Percentiles rank a stretch among this genome's conserved stretches.
phyloP scores from a whole-genome alignment of 2,113 vertebrate genomes.

The Callipepla squamata region DNA sequence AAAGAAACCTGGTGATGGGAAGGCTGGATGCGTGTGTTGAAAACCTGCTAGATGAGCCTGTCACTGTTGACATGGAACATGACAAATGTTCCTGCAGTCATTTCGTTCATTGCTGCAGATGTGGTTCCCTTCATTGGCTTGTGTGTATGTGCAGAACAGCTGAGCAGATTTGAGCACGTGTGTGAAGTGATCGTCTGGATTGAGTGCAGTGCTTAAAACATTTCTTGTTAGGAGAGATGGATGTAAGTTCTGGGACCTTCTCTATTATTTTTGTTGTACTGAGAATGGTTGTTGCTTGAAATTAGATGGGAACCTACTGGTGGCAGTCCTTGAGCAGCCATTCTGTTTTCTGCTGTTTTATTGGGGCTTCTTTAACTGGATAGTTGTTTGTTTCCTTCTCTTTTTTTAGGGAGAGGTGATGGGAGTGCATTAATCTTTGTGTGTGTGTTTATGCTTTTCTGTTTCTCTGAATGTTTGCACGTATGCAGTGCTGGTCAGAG shows the following conservation, averaged over 20 bases:
- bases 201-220: background rate
- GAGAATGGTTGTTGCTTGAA: background rate
- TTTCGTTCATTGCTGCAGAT: background rate
- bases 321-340: background rate
- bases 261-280: background rate
- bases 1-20: background rate
- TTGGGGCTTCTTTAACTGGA: background rate
- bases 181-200: background rate
- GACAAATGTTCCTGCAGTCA: background rate
- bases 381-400: background rate
- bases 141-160: background rate
- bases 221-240: background rate
- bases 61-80: background rate
- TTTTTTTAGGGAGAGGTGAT: background rate
- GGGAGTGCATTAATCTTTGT: background rate
- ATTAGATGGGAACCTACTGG: rapidly evolving
- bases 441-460: background rate
- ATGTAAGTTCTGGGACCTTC: background rate
- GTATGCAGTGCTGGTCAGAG: background rate
- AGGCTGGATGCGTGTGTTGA: background rate
- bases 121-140: background rate
- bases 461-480: background rate
- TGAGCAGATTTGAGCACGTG: background rate
- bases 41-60: background rate
- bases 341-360: background rate